A percentile compares a stretch with the other conserved stretches of the same genome.
These are phyloP conservation scores for Tubulanus polymorphus DNA, from an alignment of 2,888 invertebrate species.

Conservation along the genomic window DNA sequence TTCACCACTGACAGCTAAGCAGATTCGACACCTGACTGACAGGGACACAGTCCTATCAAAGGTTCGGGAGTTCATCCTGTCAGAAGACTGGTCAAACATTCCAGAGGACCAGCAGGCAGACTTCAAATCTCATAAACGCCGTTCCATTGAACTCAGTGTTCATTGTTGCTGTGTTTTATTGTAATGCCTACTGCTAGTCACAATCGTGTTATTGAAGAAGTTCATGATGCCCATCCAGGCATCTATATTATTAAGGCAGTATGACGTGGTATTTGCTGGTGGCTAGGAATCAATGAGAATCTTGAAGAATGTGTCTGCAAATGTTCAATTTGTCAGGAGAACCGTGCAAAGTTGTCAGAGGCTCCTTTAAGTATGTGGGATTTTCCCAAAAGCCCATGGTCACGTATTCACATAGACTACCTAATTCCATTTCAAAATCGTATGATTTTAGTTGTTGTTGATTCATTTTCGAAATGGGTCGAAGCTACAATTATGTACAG, in stretches of 20 bases:
- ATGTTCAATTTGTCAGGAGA: conserved; percentile 21
- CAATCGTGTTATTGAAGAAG: conserved; percentile 14
- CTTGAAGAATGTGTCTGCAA: conserved; percentile 7
- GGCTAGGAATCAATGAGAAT: conserved; percentile 23
- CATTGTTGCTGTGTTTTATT: conserved; percentile 21
- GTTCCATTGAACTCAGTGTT: no score
- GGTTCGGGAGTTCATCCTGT: conserved; percentile 1
- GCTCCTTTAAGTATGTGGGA: conserved; percentile 30
- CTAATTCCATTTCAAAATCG: conserved; percentile 23
- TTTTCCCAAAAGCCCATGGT: conserved; percentile 27
- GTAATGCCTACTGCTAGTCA: conserved; percentile 18
- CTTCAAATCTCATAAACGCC: conserved; percentile 12
- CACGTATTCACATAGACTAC: conserved; percentile 28
- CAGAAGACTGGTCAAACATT: not conserved
- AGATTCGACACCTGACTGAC: no score
- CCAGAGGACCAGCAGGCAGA: not conserved
- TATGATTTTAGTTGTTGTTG: conserved; percentile 23
- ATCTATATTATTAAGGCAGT: conserved; percentile 23
- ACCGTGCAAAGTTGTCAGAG: conserved; percentile 16
- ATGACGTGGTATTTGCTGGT: conserved; percentile 23
- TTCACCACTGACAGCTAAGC: no score
- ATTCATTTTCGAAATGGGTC: conserved; percentile 27
- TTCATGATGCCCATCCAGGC: conserved; percentile 21
- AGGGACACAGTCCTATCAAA: conserved; percentile 9
- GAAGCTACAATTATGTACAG: conserved; percentile 16